Evolutionary conservation across 2,113 vertebrate genomes (phyloP).

Genomic region (Cyphomyrus discorhynchus): DNA sequence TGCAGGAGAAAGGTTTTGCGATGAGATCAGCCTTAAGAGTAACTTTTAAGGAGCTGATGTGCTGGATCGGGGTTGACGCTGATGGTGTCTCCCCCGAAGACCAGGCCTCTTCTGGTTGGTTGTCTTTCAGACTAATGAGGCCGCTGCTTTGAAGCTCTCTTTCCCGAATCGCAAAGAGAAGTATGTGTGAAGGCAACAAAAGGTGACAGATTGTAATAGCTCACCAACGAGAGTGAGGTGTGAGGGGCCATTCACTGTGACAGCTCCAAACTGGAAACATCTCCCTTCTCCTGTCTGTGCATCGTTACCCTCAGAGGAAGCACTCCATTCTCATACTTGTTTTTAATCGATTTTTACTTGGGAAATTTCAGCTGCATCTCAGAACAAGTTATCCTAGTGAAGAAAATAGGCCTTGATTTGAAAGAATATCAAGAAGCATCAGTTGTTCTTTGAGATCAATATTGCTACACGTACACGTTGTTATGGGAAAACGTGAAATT

Average conservation of each 20-base stretch:
- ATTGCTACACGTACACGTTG: background rate
- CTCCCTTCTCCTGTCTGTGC: background rate
- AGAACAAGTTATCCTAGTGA: background rate
- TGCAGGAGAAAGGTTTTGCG: slow-evolving; percentile 17
- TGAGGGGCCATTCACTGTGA: background rate
- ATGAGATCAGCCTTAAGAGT: background rate
- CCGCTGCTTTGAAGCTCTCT: slow-evolving; percentile 35
- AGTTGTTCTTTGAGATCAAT: background rate
- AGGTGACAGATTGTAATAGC: slow-evolving; percentile 38
- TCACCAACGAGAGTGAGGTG: slow-evolving; percentile 32
- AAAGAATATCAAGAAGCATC: background rate
- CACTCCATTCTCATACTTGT: background rate
- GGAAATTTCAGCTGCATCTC: background rate
- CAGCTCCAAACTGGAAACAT: background rate
- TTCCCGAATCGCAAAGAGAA: slow-evolving; percentile 29
- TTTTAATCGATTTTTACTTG: background rate
- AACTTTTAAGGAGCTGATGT: background rate
- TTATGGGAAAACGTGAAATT: background rate
- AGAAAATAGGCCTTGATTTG: background rate
- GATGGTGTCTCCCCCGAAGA: background rate
- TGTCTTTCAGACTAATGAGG: slow-evolving; percentile 4
- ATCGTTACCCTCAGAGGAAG: background rate
- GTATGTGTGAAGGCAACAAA: slow-evolving; percentile 34
- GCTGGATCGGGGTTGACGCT: background rate
- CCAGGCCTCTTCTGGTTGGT: background rate